Evolutionary conservation across 2,797 vertebrate genomes (phyloP).

Genomic region (Avahi laniger): DNA sequence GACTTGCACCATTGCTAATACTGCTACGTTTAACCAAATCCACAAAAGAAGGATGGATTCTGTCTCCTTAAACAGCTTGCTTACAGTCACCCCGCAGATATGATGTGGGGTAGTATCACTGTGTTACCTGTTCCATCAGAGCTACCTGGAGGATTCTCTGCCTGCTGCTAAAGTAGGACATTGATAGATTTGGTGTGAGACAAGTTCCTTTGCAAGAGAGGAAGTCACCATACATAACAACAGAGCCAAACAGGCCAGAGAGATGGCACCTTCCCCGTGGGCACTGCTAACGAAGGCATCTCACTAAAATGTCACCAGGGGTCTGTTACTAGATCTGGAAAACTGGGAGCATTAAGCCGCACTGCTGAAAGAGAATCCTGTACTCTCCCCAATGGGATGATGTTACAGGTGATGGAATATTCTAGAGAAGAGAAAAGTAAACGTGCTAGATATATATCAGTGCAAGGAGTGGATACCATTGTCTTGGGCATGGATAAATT

Average conservation of each 20-base stretch:
- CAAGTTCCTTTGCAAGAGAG: not conserved
- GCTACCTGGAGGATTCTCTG: not conserved
- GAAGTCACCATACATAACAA: not conserved
- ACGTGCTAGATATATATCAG: not conserved
- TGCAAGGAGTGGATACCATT: not conserved
- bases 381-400: not conserved
- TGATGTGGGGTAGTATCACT: not conserved
- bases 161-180: not conserved
- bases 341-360: not conserved
- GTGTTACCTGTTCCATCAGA: not conserved
- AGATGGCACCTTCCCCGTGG: not conserved
- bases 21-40: not conserved
- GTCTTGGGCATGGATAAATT: not conserved
- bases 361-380: not conserved
- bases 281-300: not conserved
- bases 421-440: not conserved
- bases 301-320: not conserved
- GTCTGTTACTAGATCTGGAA: not conserved
- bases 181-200: not conserved
- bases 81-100: not conserved
- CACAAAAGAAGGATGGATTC: not conserved
- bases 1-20: not conserved
- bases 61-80: not conserved
- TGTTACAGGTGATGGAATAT: not conserved
- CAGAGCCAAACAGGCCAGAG: not conserved